Evolutionary conservation across 64 coral and sea anemone genomes (phyloP), one percentile per base, ranked within the genome.

Genomic region (Porites lutea): DNA sequence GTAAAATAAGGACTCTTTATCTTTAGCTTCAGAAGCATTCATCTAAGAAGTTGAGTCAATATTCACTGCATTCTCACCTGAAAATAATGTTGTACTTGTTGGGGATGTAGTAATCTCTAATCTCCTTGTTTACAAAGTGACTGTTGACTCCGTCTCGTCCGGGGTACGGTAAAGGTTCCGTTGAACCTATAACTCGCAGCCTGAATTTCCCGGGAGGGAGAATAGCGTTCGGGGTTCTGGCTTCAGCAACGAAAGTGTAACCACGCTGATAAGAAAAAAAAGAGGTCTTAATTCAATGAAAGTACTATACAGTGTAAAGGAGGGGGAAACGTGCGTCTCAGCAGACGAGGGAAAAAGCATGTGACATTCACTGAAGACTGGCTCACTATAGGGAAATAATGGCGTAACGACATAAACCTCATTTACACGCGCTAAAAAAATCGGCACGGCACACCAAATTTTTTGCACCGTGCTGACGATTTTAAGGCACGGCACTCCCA

Each of bases 201-300:
- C 97, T 91, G 55, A 99, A 99, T 52, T 99, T 99, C 8, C 97
- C 97, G 0, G 94, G 77, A 1, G 97, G 91, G 3, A 99, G 91
- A 64, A 96, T 94, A 21, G 94, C 83, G 43, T 84, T 91, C 69
- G 87, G 49, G 49, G 92, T 96, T 91, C 97, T 82, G 48, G 97
- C 97, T 72, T 99, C 97, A 2, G 97, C 97, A 6, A 99, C 72
- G 66, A 99, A 99, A 8, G 97, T 99, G 52, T 99, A 99, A 19
- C 97, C 97, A 79, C 88, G 97, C 97, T 99, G 53, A 87, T 69
- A 67, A 51, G 51, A 57, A 5, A 79, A 79, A 37, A 59, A 12
- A 67, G 13, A 13, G 62, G 18, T 12, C 47, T 51, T 48, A 12
- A 62, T 63, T 62, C 45, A 53, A 66, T 22, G 16, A 10, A 22